A percentile compares a stretch with the other conserved stretches of the same genome.
These are phyloP conservation scores for Ecliptopera silaceata DNA, from an alignment of 2,888 invertebrate genomes.

Conservation along the genomic window DNA sequence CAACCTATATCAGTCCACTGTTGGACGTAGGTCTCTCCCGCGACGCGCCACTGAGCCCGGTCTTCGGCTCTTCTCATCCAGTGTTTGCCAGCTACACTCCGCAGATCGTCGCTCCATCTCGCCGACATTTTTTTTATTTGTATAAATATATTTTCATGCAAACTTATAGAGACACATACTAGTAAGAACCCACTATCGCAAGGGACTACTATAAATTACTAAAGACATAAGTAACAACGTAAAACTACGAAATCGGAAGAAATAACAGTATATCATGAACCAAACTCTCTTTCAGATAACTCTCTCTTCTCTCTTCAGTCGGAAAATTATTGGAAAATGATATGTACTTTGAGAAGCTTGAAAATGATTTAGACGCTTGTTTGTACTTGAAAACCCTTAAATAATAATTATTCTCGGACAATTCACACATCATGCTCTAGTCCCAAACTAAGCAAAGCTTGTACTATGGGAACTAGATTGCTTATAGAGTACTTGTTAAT, in stretches of 20 bases:
- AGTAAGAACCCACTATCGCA: conserved; percentile 10
- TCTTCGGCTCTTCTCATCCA: too few species aligned
- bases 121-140: too few species aligned
- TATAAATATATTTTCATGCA: too few species aligned
- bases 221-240: conserved; percentile 36
- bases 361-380: not conserved
- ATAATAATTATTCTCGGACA: not conserved
- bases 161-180: not conserved
- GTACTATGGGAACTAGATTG: too few species aligned
- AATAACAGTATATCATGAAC: conserved; percentile 44
- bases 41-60: too few species aligned
- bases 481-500: too few species aligned
- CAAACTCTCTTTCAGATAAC: conserved; percentile 20
- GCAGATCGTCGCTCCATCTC: too few species aligned
- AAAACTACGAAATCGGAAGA: conserved; percentile 37
- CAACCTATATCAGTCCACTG: too few species aligned
- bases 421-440: too few species aligned
- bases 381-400: not conserved
- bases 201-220: conserved; percentile 35
- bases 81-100: too few species aligned
- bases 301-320: not conserved
- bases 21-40: too few species aligned
- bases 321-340: conserved; percentile 5
- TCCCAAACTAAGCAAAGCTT: too few species aligned
- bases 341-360: not conserved